phyloP scores from a whole-genome alignment of 2,797 vertebrate species.

The Xiphophorus birchmanni region DNA sequence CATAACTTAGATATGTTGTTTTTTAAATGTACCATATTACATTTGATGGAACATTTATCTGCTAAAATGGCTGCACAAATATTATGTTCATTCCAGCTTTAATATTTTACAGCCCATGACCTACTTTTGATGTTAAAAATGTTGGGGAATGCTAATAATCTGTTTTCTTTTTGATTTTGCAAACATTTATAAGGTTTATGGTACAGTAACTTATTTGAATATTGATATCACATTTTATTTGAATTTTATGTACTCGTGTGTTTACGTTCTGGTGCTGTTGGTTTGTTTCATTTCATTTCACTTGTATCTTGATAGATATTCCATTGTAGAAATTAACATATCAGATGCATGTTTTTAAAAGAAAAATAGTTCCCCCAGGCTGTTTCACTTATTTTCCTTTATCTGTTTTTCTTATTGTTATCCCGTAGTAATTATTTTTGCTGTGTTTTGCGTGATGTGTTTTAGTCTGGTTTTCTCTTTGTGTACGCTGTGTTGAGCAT shows the following conservation, averaged over 20 bases:
- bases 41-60: background rate
- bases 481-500: background rate
- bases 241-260: background rate
- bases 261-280: constrained; percentile 40
- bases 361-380: background rate
- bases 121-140: background rate
- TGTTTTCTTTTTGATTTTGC: constrained; percentile 56
- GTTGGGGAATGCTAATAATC: constrained; percentile 19
- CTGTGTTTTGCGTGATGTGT: background rate
- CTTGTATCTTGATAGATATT: background rate
- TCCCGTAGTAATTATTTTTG: background rate
- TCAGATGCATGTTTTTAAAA: background rate
- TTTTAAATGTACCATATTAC: too few relatives aligned
- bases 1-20: too few relatives aligned
- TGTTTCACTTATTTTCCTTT: background rate
- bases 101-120: background rate
- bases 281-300: constrained; percentile 31
- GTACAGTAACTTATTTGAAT: constrained; percentile 71
- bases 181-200: constrained; percentile 71
- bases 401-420: background rate
- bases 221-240: constrained; percentile 12
- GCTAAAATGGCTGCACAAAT: constrained; percentile 12
- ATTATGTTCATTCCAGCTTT: background rate
- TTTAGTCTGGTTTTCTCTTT: constrained; percentile 9
- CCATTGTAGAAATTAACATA: background rate